phyloP scores from a whole-genome alignment of 2,797 vertebrate genomes.

The Pipistrellus nathusii region DNA sequence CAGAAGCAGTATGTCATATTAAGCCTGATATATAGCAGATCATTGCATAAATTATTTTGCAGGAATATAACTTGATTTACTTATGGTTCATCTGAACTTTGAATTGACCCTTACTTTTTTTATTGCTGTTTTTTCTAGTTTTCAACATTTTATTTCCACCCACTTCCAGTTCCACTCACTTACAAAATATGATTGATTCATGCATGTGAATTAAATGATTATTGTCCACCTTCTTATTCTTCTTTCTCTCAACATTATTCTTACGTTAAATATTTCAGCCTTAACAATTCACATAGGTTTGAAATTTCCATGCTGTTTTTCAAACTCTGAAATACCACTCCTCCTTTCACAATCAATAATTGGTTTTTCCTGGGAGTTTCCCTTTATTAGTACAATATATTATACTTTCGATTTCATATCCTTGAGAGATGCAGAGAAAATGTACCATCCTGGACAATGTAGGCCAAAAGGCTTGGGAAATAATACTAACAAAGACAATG shows the following conservation, averaged over 20 bases:
- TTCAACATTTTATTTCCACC: slow-evolving; percentile 37
- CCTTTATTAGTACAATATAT: background rate
- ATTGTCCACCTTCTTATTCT: slow-evolving; percentile 34
- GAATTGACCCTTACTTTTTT: background rate
- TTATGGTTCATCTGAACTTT: slow-evolving; percentile 52
- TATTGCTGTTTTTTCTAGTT: slow-evolving; percentile 42
- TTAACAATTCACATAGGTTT: slow-evolving; percentile 52
- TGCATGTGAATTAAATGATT: slow-evolving; percentile 40
- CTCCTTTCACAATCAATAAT: slow-evolving; percentile 18
- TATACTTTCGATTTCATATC: background rate
- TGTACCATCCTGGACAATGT: background rate
- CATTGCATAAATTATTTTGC: slow-evolving; percentile 54
- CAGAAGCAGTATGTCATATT: slow-evolving; percentile 29
- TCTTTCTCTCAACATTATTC: slow-evolving; percentile 51
- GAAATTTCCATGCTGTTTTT: slow-evolving; percentile 63
- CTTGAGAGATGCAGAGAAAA: background rate
- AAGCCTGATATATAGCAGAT: slow-evolving; percentile 56
- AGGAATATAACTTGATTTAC: slow-evolving; percentile 57
- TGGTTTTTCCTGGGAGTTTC: slow-evolving; percentile 29
- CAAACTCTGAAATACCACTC: slow-evolving; percentile 50
- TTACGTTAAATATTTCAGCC: slow-evolving; percentile 64
- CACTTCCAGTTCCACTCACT: slow-evolving; percentile 58
- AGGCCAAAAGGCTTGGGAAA: background rate
- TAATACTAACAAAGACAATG: slow-evolving; percentile 40
- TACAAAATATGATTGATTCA: slow-evolving; percentile 63